Percentiles rank a stretch among this genome's conserved stretches.
These are phyloP conservation scores for Scaptodrosophila latifasciaeformis DNA, from an alignment of 2,888 invertebrate species.

Conservation along the genomic window DNA sequence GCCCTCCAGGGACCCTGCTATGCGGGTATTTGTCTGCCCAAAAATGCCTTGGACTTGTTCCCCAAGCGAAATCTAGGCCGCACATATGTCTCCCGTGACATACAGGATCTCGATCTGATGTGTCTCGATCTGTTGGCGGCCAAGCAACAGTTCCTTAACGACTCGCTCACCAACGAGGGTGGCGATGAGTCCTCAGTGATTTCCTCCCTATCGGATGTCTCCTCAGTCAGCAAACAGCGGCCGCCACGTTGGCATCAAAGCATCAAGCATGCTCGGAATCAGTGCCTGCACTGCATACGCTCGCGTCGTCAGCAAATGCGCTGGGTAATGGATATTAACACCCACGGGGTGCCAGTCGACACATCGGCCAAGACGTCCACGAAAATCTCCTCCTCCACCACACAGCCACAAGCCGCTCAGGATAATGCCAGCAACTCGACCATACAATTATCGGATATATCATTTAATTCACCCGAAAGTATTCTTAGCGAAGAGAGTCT, in stretches of 20 bases:
- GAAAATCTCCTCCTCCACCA: no score
- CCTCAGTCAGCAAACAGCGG: slow-evolving; percentile 71
- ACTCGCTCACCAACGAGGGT: slow-evolving; percentile 71
- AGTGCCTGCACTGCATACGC: slow-evolving; percentile 72
- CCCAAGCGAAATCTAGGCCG: slow-evolving; percentile 69
- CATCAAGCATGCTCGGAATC: slow-evolving; percentile 70
- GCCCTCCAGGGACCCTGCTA: slow-evolving; percentile 74
- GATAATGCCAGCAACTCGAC: slow-evolving; percentile 58
- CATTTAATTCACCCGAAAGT: slow-evolving; percentile 75
- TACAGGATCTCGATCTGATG: slow-evolving; percentile 72
- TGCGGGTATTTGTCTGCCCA: slow-evolving; percentile 74
- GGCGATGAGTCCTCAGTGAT: slow-evolving; percentile 74
- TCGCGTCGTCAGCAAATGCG: slow-evolving; percentile 65
- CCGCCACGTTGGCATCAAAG: slow-evolving; percentile 65
- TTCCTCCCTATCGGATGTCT: slow-evolving; percentile 75
- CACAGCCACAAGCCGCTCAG: no score
- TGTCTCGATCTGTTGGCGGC: slow-evolving; percentile 67
- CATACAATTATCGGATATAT: slow-evolving; percentile 68
- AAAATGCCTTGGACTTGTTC: slow-evolving; percentile 73
- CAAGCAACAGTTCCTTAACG: slow-evolving; percentile 71
- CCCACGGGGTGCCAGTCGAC: no score
- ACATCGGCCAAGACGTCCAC: no score
- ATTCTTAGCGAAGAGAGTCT: slow-evolving; percentile 74
- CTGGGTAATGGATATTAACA: no score
- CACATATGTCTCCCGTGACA: slow-evolving; percentile 74